These are phyloP conservation scores for Campylomormyrus tamandua DNA, from an alignment of 2,113 vertebrate genomes.

Conservation along the genomic window DNA sequence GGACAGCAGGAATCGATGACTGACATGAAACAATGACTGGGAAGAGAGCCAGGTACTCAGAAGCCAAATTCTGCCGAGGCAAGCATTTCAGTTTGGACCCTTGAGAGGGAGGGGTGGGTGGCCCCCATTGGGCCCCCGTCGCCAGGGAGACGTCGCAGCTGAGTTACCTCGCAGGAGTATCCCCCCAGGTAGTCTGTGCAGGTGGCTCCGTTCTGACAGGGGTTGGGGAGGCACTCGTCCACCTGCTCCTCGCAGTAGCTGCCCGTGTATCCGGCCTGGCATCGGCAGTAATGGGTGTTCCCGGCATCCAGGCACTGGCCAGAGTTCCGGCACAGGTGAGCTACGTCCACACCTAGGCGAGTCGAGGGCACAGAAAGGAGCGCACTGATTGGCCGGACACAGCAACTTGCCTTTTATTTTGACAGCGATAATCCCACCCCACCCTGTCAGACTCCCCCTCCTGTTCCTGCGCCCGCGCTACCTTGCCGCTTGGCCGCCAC, in stretches of 20 bases:
- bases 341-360: slow-evolving; percentile 49
- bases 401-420: neutral
- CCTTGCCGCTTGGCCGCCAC: slow-evolving; percentile 86
- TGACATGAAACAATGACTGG: slow-evolving; percentile 2
- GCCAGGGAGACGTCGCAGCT: neutral
- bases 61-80: slow-evolving; percentile 30
- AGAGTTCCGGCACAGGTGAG: slow-evolving; percentile 75
- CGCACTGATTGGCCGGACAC: neutral
- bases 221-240: slow-evolving; percentile 86
- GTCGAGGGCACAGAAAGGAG: too few species aligned
- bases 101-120: slow-evolving; percentile 24
- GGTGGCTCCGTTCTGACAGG: slow-evolving; percentile 89
- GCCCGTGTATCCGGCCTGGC: slow-evolving; percentile 84
- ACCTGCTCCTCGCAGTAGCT: slow-evolving; percentile 96
- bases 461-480: slow-evolving; percentile 26
- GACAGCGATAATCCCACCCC: neutral
- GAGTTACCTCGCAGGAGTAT: slow-evolving; percentile 82
- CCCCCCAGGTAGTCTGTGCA: slow-evolving; percentile 89
- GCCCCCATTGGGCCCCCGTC: neutral
- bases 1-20: neutral
- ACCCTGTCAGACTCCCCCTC: neutral
- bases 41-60: slow-evolving; percentile 12
- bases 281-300: slow-evolving; percentile 86
- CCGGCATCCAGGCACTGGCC: slow-evolving; percentile 80
- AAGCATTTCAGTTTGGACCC: slow-evolving; percentile 32